Evolutionary conservation across 2,113 vertebrate species (phyloP).

Genomic region (Papio anubis): DNA sequence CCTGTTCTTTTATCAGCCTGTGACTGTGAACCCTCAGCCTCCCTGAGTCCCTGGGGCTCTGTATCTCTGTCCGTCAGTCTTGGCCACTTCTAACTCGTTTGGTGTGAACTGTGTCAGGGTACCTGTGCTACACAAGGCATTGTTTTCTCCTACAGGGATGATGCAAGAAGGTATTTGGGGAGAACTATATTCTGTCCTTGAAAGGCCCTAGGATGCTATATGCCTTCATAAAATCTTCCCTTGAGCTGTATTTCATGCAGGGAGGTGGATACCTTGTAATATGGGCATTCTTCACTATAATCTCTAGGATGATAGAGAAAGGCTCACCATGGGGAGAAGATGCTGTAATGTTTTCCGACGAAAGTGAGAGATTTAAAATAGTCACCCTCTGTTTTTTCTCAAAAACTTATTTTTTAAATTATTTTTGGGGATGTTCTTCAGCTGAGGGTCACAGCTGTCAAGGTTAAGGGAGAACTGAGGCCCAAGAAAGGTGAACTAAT

Average conservation of each 20-base stretch:
- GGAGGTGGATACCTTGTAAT: background rate
- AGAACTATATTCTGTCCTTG: background rate
- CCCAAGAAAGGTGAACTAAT: background rate
- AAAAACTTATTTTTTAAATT: background rate
- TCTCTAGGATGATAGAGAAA: background rate
- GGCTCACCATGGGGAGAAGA: background rate
- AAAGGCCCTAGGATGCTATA: background rate
- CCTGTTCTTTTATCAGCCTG: constrained; percentile 42
- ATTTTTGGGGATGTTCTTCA: background rate
- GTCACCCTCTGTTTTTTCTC: background rate
- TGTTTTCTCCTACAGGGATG: background rate
- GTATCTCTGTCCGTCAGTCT: background rate
- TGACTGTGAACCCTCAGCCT: constrained; percentile 32
- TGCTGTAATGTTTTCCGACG: background rate
- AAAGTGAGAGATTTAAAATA: background rate
- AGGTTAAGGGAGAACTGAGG: background rate
- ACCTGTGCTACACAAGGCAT: background rate
- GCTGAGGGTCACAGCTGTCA: background rate
- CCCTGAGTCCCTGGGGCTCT: constrained; percentile 27
- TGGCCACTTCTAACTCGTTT: background rate
- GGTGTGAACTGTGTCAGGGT: background rate
- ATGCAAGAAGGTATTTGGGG: background rate
- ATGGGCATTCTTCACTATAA: background rate
- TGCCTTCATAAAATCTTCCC: background rate
- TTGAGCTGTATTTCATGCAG: background rate